Percentiles rank a stretch among this genome's conserved stretches.
Evolutionary conservation across 2,113 vertebrate species (phyloP).

Genomic region (Oreochromis niloticus): DNA sequence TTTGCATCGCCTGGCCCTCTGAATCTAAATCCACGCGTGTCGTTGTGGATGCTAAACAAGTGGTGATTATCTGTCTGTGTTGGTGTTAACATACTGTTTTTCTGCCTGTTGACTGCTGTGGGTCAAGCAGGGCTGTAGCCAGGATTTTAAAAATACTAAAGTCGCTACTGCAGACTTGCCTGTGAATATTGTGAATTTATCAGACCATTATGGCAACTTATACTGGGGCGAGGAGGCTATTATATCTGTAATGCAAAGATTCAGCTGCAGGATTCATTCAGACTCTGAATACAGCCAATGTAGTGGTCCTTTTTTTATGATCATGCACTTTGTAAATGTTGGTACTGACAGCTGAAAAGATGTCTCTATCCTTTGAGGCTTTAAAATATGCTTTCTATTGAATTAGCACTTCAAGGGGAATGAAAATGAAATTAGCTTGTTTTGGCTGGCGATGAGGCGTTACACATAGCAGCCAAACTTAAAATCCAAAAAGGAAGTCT

Average conservation of each 20-base stretch:
- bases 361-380: not conserved
- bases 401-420: not conserved
- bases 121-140: not conserved
- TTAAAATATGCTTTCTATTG: not conserved
- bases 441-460: not conserved
- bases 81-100: not conserved
- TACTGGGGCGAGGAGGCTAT: no score
- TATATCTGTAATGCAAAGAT: not conserved
- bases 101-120: not conserved
- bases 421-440: not conserved
- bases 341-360: not conserved
- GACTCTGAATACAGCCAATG: not conserved
- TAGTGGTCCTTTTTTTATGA: not conserved
- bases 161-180: not conserved
- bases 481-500: slow-evolving; percentile 26
- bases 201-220: not conserved
- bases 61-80: not conserved
- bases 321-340: not conserved
- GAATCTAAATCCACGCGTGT: not conserved
- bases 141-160: not conserved
- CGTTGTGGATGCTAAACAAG: not conserved
- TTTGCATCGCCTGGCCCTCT: not conserved
- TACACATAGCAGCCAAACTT: slow-evolving; percentile 9
- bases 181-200: not conserved
- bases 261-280: not conserved